Evolutionary conservation across 2,113 vertebrate genomes (phyloP).

Genomic region (Psilopogon haemacephalus): DNA sequence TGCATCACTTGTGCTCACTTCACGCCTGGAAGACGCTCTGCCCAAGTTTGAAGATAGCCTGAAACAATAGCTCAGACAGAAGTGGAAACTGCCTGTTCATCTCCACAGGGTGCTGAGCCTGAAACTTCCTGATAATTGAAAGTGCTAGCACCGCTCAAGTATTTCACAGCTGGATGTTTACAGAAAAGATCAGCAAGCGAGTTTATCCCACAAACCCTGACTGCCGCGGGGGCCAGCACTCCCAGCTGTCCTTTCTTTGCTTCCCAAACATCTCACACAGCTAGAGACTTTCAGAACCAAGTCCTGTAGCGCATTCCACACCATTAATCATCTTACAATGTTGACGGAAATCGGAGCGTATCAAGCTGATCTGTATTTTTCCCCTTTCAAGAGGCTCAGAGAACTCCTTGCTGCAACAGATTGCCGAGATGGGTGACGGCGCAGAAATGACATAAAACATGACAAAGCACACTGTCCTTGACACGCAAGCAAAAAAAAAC

Average conservation of each 20-base stretch:
- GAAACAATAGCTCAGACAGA: slow-evolving; percentile 48
- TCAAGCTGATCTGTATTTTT: slow-evolving; percentile 21
- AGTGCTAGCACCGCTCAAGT: slow-evolving; percentile 35
- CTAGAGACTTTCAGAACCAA: slow-evolving; percentile 29
- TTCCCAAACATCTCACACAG: slow-evolving; percentile 43
- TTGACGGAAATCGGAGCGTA: neutral
- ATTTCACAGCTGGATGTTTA: slow-evolving; percentile 66
- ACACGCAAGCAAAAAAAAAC: neutral
- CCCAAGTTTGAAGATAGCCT: slow-evolving; percentile 35
- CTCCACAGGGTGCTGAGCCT: slow-evolving; percentile 54
- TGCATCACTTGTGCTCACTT: neutral
- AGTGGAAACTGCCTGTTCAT: slow-evolving; percentile 45
- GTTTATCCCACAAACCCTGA: slow-evolving; percentile 34
- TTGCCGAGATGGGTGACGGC: neutral
- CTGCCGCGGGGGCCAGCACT: slow-evolving; percentile 16
- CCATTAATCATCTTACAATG: slow-evolving; percentile 39
- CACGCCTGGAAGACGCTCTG: neutral
- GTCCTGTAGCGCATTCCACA: slow-evolving; percentile 11
- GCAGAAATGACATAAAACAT: slow-evolving; percentile 28
- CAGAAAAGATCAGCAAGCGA: neutral
- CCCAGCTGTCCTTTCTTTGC: slow-evolving; percentile 28
- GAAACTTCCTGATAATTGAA: slow-evolving; percentile 52
- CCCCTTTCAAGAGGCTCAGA: neutral
- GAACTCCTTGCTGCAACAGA: slow-evolving; percentile 44
- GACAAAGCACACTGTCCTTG: slow-evolving; percentile 16